Percentiles rank a stretch among this genome's conserved stretches.
These are phyloP conservation scores for Cephus cinctus DNA, from an alignment of 1,140 invertebrate genomes.

Conservation along the genomic window DNA sequence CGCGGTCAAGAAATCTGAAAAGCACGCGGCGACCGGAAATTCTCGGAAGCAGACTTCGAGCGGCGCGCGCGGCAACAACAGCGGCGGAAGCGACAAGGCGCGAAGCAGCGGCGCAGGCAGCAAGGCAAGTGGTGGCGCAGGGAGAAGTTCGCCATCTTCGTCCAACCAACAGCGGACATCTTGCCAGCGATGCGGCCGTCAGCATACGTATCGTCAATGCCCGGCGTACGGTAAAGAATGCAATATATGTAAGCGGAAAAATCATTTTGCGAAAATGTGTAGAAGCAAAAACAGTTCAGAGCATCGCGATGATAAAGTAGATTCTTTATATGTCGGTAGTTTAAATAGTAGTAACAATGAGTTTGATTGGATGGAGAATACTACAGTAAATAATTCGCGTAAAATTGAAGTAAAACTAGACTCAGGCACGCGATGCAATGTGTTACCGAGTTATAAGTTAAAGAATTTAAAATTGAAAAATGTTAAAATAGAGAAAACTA, in stretches of 20 bases:
- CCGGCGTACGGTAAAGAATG: constrained; percentile 18
- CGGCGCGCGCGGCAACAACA: not conserved
- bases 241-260: constrained; percentile 10
- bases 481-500: constrained; percentile 1
- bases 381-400: constrained; percentile 14
- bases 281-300: not conserved
- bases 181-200: constrained; percentile 10
- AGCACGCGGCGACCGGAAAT: no score
- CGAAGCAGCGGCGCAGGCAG: no score
- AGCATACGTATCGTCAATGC: constrained; percentile 11
- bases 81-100: not conserved
- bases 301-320: not conserved
- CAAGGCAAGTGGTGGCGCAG: no score
- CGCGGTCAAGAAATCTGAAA: not conserved
- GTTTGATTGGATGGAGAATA: constrained; percentile 15
- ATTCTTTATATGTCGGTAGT: not conserved
- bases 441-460: constrained; percentile 2
- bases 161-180: no score
- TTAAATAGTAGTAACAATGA: not conserved
- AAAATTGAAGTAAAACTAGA: constrained; percentile 13
- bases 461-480: not conserved
- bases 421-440: constrained; percentile 5
- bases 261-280: constrained; percentile 11
- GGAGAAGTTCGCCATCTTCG: no score
- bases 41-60: not conserved